A percentile compares a stretch with the other conserved stretches of the same genome.
Evolutionary conservation across 2,888 invertebrate species (phyloP).

Genomic region (Dione juno): DNA sequence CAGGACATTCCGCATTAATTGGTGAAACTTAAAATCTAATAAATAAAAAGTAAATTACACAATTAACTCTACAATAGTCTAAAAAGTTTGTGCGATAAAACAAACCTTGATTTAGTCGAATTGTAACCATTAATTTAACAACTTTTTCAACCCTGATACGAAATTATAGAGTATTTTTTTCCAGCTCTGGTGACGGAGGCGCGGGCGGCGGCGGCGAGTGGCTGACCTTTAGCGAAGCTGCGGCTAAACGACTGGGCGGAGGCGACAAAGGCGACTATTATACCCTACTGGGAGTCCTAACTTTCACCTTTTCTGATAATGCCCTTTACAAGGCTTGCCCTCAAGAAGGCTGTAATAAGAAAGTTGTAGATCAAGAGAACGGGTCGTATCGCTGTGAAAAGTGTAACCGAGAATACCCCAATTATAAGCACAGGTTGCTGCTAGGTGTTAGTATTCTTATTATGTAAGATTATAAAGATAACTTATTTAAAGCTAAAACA

Average conservation of each 20-base stretch:
- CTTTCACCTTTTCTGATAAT: constrained; percentile 91
- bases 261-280: constrained; percentile 93
- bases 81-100: no score
- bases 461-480: no score
- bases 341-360: constrained; percentile 95
- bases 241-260: constrained; percentile 86
- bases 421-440: constrained; percentile 93
- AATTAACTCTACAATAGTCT: no score
- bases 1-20: no score
- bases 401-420: constrained; percentile 92
- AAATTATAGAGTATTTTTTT: background rate
- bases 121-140: no score
- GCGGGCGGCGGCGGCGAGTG: constrained; percentile 84
- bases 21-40: no score
- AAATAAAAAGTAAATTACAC: no score
- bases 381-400: constrained; percentile 97
- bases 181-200: constrained; percentile 73
- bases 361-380: constrained; percentile 94
- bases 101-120: no score
- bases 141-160: no score
- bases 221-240: constrained; percentile 90
- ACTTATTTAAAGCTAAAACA: no score
- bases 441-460: constrained; percentile 85
- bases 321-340: constrained; percentile 96
- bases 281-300: constrained; percentile 89